Conservation (phyloP, 1,140 invertebrate species). For the Leptestheria dahalacensis region DNA sequence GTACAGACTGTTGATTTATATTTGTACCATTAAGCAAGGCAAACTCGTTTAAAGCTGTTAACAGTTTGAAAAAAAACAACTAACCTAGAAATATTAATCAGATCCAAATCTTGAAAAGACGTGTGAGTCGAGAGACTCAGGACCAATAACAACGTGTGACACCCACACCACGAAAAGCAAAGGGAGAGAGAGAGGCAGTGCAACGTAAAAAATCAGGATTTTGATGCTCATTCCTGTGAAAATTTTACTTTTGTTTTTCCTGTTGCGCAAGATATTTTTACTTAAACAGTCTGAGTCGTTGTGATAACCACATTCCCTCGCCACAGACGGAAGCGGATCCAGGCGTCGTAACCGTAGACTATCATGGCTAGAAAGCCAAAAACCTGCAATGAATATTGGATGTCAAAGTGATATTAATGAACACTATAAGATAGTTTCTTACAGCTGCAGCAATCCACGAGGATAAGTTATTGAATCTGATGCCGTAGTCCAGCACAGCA, state of each 20-base stretch:
- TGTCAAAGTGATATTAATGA: not conserved
- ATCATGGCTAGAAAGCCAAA: constrained; percentile 6
- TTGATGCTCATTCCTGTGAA: too few species aligned
- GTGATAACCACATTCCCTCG: not conserved
- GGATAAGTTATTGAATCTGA: not conserved
- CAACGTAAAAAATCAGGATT: not conserved
- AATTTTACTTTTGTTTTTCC: not conserved
- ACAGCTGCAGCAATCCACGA: constrained; percentile 5
- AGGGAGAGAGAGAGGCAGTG: not conserved
- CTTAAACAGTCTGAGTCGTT: not conserved
- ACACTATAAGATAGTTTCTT: not conserved
- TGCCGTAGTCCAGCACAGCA: not conserved
- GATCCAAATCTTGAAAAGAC: too few species aligned
- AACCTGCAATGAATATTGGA: constrained; percentile 2
- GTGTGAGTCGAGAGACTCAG: too few species aligned
- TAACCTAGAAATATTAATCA: too few species aligned
- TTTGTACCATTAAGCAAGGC: too few species aligned
- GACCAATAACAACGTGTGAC: too few species aligned
- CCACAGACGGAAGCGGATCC: not conserved
- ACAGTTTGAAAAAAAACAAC: too few species aligned
- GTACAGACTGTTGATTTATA: too few species aligned
- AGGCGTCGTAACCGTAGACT: constrained; percentile 4
- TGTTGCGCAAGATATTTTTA: not conserved
- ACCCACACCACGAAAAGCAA: not conserved
- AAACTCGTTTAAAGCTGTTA: too few species aligned